These are phyloP conservation scores for Nannoperca obscura DNA, from an alignment of 2,797 vertebrate species.

Conservation along the genomic window DNA sequence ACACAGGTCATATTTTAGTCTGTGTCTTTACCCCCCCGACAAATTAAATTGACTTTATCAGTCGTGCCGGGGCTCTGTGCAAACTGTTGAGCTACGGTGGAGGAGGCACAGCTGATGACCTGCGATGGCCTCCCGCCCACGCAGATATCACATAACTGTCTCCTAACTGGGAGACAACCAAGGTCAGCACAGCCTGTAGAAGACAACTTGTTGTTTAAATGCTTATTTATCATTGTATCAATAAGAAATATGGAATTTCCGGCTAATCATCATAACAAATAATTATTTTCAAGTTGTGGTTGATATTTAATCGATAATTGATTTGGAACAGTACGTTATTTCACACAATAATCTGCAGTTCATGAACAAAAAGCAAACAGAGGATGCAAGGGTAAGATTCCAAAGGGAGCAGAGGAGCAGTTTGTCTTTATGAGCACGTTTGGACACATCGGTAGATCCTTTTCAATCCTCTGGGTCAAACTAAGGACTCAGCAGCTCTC, in stretches of 20 bases:
- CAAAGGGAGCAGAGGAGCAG: slow-evolving; percentile 35
- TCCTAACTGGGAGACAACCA: slow-evolving; percentile 62
- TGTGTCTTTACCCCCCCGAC: slow-evolving; percentile 25
- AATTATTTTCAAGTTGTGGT: neutral
- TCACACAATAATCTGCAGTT: neutral
- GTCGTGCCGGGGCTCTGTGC: slow-evolving; percentile 13
- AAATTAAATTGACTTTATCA: slow-evolving; percentile 67
- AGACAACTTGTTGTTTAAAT: slow-evolving; percentile 19
- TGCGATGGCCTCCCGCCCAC: slow-evolving; percentile 52
- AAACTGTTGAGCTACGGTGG: slow-evolving; percentile 36
- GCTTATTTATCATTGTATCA: neutral
- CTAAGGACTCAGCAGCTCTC: slow-evolving; percentile 55
- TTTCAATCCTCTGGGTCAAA: slow-evolving; percentile 66
- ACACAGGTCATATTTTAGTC: slow-evolving; percentile 23
- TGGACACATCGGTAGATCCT: slow-evolving; percentile 52
- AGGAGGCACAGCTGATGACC: slow-evolving; percentile 73
- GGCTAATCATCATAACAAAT: neutral
- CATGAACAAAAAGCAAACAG: neutral
- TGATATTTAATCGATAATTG: too few species aligned
- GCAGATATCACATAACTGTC: slow-evolving; percentile 56
- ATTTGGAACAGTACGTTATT: neutral
- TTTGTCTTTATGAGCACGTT: slow-evolving; percentile 60
- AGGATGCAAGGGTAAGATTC: slow-evolving; percentile 40
- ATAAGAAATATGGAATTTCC: neutral
- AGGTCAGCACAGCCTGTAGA: slow-evolving; percentile 48